Base-by-base conservation (phyloP, 2,888 invertebrate genomes). In the Phlogophora meticulosa region DNA sequence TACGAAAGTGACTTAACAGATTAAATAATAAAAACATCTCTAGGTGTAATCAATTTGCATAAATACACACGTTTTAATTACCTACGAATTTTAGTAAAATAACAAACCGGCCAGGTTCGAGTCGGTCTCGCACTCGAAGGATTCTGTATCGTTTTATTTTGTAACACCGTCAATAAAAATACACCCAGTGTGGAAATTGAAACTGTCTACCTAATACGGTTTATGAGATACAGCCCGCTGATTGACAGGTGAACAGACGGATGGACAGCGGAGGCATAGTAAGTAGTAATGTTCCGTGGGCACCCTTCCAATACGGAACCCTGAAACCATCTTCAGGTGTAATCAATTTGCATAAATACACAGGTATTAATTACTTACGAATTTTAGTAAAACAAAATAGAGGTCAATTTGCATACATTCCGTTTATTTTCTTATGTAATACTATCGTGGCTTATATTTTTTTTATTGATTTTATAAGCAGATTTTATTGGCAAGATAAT, bases 331-430 rank as follows among this genome's bases (percentile, higher is more conserved):
- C 40, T 3, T 9, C 4, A 46, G 51, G 40, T 42, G 32, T 40
- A 17, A 65, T 66, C 28, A 38, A 72, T 72, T 74, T 68, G 56
- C 75, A 62, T 72, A 55, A 56, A 74, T 28, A 42, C 42, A 62
- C 56, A 62, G 52, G 51, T 60, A 53, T 56, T 67, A 68, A 72
- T 61, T 61, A 68, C 38, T 20, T 11, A 38, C 20, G 56, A 42
- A 46, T 42, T 1, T 49, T 32, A 17, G 56, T 40, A 49, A 65
- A 55, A 72, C 5, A n/a, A n/a, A n/a, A n/a, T n/a, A n/a, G 36
- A 42, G 2, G 28, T 55, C n/a, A 32, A 58, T 73, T 51, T 51
- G 53, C 67, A 67, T 36, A 36, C 22, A 51, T 59, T 53, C 1
- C 40, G 22, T 22, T 40, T 36, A 38, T 51, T 38, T 40, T 61